Evolutionary conservation across 2,113 vertebrate species (phyloP).

Genomic region (Labrus mixtus): DNA sequence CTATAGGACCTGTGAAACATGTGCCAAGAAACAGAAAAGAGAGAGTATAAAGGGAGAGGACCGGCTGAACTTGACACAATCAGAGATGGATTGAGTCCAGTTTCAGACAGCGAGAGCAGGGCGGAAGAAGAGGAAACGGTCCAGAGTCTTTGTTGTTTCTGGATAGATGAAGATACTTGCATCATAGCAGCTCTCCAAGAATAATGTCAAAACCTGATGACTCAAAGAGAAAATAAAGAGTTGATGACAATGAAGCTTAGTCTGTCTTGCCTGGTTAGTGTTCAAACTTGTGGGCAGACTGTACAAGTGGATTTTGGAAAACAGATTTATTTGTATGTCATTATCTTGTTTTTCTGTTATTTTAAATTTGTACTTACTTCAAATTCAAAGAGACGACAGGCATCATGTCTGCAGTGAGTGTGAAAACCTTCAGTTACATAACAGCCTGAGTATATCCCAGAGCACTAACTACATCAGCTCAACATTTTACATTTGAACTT

Average conservation of each 20-base stretch:
- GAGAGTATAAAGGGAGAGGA: conserved; percentile 25
- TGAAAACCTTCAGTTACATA: conserved; percentile 8
- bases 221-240: conserved; percentile 72
- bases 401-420: conserved; percentile 19
- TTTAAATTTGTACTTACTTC: conserved; percentile 15
- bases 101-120: conserved; percentile 29
- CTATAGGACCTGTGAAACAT: conserved; percentile 55
- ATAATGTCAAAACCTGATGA: conserved; percentile 75
- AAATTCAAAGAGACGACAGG: not conserved
- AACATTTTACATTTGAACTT: conserved; percentile 4
- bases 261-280: conserved; percentile 51
- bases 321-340: conserved; percentile 10
- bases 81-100: conserved; percentile 43
- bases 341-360: conserved; percentile 21
- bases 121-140: conserved; percentile 21
- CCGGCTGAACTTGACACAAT: conserved; percentile 51
- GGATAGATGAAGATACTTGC: conserved; percentile 66
- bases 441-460: not conserved
- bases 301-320: conserved; percentile 36
- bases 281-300: conserved; percentile 7
- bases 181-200: conserved; percentile 73
- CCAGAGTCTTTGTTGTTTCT: conserved; percentile 70
- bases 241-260: conserved; percentile 62
- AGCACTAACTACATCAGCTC: conserved; percentile 29
- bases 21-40: conserved; percentile 44